Conservation (phyloP, 2,113 vertebrate genomes). For the Gambusia affinis region DNA sequence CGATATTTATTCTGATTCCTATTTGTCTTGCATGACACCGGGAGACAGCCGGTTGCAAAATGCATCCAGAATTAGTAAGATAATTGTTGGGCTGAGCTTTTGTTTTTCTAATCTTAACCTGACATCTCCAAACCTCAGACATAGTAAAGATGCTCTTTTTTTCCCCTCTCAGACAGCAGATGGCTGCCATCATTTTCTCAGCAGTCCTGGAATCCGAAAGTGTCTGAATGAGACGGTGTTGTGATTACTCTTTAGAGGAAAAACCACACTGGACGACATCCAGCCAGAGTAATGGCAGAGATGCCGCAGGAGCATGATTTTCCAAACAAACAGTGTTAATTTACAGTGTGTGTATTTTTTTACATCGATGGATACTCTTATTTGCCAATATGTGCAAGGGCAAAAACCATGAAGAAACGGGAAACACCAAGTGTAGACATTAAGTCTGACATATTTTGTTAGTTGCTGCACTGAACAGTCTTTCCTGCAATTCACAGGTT, state of each 20-base stretch:
- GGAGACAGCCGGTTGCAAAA: constrained; percentile 12
- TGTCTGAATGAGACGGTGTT: constrained; percentile 54
- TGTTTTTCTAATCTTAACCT: constrained; percentile 34
- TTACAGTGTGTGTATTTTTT: constrained; percentile 9
- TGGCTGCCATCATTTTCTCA: constrained; percentile 52
- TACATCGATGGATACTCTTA: constrained; percentile 3
- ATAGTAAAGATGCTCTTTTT: constrained; percentile 57
- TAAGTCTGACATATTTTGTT: not conserved
- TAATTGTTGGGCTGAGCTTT: constrained; percentile 28
- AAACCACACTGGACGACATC: constrained; percentile 59
- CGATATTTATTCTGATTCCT: constrained; percentile 19
- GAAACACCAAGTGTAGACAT: not conserved
- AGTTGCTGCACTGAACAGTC: not conserved
- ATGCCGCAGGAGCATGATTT: constrained; percentile 14
- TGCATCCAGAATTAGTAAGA: constrained; percentile 43
- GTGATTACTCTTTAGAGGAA: constrained; percentile 65
- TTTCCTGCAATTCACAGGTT: not conserved
- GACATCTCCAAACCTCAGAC: constrained; percentile 66
- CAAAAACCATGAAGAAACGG: not conserved
- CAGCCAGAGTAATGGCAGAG: constrained; percentile 46
- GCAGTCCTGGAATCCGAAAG: constrained; percentile 47
- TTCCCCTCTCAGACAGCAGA: constrained; percentile 61
- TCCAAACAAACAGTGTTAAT: constrained; percentile 35
- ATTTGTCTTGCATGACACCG: not conserved
- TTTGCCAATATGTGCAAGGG: not conserved